Evolutionary conservation across 2,888 invertebrate species (phyloP).

Genomic region (Dolichopus griseipennis): DNA sequence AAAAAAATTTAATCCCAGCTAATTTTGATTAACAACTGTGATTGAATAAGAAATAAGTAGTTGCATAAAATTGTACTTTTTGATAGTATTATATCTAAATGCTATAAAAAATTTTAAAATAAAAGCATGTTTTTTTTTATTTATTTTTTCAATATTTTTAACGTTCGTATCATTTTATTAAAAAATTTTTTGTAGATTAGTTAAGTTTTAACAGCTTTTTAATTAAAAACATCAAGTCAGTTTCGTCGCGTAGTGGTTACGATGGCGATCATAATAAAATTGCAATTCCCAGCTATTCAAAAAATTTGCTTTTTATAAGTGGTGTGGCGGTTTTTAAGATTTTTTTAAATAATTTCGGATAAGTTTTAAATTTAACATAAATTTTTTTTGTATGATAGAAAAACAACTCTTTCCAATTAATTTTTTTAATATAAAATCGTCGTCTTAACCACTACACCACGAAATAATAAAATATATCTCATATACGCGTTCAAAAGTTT

Average conservation of each 20-base stretch:
- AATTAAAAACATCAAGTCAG: not conserved
- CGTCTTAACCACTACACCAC: constrained; percentile 4
- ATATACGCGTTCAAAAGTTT: not conserved
- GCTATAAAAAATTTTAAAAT: no score
- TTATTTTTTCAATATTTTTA: no score
- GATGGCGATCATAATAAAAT: not conserved
- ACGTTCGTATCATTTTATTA: no score
- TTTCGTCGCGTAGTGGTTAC: constrained; percentile 6
- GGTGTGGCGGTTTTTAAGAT: not conserved
- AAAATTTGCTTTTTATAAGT: not conserved
- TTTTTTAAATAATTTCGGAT: not conserved
- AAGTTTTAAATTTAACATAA: not conserved
- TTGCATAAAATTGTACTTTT: no score
- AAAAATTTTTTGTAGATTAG: no score
- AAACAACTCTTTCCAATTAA: no score
- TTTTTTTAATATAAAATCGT: not conserved
- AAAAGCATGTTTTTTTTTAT: no score
- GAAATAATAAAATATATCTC: not conserved
- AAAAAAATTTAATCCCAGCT: no score
- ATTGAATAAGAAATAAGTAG: no score
- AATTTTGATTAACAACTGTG: no score
- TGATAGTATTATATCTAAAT: no score
- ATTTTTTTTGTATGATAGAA: not conserved
- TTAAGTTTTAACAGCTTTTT: no score
- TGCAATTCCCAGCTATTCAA: not conserved